Conservation (phyloP, 2,888 invertebrate species). For the Dilophus febrilis region DNA sequence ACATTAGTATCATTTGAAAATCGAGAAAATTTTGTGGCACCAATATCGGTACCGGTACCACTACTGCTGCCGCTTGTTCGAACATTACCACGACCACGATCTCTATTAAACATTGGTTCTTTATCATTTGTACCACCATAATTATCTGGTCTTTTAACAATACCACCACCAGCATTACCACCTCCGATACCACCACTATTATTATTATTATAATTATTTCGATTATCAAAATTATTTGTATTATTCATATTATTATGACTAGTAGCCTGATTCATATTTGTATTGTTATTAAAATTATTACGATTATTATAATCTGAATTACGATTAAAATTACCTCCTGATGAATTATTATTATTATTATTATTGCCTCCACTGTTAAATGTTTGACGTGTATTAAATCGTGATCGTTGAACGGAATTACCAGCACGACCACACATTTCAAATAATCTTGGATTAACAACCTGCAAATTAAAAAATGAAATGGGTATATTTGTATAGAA, state of each 20-base stretch:
- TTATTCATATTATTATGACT: neutral
- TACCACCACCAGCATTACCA: no score
- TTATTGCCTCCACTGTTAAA: neutral
- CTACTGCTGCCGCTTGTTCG: no score
- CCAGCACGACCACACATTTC: conserved; percentile 41
- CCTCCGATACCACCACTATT: neutral
- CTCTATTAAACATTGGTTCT: no score
- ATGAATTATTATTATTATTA: no score
- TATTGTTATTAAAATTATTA: conserved; percentile 6
- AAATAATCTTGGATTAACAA: conserved; percentile 74
- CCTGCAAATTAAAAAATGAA: conserved; percentile 24
- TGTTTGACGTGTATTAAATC: neutral
- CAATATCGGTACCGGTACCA: no score
- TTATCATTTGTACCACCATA: no score
- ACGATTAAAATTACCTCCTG: neutral
- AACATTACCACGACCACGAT: no score
- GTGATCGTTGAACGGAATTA: conserved; percentile 10
- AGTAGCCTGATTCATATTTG: conserved; percentile 1
- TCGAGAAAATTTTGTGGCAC: no score
- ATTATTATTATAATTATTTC: neutral
- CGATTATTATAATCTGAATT: neutral
- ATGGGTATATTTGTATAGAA: no score
- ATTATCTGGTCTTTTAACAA: no score
- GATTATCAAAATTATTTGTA: conserved; percentile 1
- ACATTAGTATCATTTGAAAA: no score